Evolutionary conservation across 2,797 vertebrate species (phyloP).

Genomic region (Caiman crocodilus): DNA sequence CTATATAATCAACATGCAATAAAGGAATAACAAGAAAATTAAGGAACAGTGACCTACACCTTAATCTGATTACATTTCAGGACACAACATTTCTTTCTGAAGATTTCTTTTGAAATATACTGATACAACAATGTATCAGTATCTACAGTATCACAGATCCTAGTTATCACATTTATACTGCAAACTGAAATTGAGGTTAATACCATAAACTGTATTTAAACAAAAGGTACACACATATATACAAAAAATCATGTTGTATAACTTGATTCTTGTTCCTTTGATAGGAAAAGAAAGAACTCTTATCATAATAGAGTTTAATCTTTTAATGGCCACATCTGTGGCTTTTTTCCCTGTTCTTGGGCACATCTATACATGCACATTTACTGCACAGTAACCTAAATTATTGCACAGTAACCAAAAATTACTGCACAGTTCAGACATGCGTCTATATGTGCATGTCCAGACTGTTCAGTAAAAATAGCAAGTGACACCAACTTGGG

Average conservation of each 20-base stretch:
- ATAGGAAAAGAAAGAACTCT: background rate
- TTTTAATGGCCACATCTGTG: constrained; percentile 54
- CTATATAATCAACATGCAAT: background rate
- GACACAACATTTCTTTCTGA: background rate
- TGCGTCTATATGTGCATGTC: too few relatives aligned
- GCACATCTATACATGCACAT: too few relatives aligned
- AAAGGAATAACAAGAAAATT: background rate
- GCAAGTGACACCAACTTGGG: too few relatives aligned
- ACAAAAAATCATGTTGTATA: background rate
- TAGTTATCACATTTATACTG: background rate
- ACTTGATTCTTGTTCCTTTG: fast-evolving
- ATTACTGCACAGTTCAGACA: too few relatives aligned
- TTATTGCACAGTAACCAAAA: too few relatives aligned
- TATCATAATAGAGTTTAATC: constrained; percentile 16
- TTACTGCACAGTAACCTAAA: too few relatives aligned
- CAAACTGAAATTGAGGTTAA: background rate
- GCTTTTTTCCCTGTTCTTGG: constrained; percentile 20
- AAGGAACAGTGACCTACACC: background rate
- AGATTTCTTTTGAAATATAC: background rate
- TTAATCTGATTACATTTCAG: background rate
- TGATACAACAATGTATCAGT: background rate
- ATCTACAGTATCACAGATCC: background rate
- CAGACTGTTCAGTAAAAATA: too few relatives aligned
- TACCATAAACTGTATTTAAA: background rate
- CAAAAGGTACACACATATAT: background rate